phyloP scores from a whole-genome alignment of 2,113 vertebrate genomes.

The Mobula hypostoma region DNA sequence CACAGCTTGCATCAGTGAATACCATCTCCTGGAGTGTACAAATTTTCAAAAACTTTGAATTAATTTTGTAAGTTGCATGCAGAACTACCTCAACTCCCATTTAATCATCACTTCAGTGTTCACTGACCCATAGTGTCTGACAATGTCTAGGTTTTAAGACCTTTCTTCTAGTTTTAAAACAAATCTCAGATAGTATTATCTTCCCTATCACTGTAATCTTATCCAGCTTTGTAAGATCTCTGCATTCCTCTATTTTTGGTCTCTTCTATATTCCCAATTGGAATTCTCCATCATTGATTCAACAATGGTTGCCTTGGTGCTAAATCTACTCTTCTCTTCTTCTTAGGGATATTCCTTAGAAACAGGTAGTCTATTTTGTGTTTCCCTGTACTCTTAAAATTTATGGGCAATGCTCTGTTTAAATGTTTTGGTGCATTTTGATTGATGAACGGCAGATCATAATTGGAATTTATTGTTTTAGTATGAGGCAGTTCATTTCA shows the following conservation, averaged over 20 bases:
- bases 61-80: background rate
- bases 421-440: background rate
- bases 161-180: background rate
- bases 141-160: background rate
- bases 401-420: background rate
- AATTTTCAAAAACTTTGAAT: background rate
- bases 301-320: background rate
- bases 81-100: background rate
- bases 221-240: background rate
- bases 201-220: background rate
- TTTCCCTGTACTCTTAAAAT: background rate
- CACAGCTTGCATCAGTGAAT: background rate
- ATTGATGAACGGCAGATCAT: background rate
- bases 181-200: background rate
- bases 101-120: background rate
- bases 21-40: background rate
- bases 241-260: no score
- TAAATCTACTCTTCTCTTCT: background rate
- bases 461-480: background rate
- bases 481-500: background rate
- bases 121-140: background rate
- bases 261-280: no score
- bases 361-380: no score
- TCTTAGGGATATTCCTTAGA: background rate
- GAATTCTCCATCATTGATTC: background rate